Conservation (phyloP, 2,888 invertebrate genomes). For the Phengaris alcon region DNA sequence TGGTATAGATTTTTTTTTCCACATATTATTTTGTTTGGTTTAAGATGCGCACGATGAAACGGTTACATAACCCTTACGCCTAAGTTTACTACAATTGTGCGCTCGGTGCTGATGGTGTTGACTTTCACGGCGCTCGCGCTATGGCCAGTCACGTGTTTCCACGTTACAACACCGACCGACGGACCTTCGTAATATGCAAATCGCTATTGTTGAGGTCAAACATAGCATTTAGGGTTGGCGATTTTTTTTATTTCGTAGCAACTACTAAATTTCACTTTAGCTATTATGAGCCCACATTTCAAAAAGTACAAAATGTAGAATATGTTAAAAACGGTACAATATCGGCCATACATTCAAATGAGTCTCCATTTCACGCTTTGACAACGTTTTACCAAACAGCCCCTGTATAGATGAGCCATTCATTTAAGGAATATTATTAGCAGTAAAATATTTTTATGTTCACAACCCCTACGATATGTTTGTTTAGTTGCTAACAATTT, state of each 20-base stretch:
- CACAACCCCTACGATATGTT: background rate
- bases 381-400: no score
- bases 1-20: no score
- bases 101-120: background rate
- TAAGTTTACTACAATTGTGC: background rate
- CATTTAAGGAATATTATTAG: no score
- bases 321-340: no score
- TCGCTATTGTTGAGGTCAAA: slow-evolving; percentile 21
- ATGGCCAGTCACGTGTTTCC: background rate
- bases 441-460: background rate
- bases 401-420: no score
- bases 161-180: slow-evolving; percentile 4
- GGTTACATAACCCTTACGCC: background rate
- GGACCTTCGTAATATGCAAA: slow-evolving; percentile 31
- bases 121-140: slow-evolving; percentile 12
- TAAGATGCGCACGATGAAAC: no score
- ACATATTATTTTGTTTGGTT: no score
- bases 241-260: background rate
- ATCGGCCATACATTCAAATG: no score
- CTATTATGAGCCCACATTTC: no score
- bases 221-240: slow-evolving; percentile 14
- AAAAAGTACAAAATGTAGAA: no score
- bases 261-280: no score
- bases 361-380: no score
- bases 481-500: background rate